phyloP scores from a whole-genome alignment of 2,797 vertebrate genomes.

The Botia almorhae region DNA sequence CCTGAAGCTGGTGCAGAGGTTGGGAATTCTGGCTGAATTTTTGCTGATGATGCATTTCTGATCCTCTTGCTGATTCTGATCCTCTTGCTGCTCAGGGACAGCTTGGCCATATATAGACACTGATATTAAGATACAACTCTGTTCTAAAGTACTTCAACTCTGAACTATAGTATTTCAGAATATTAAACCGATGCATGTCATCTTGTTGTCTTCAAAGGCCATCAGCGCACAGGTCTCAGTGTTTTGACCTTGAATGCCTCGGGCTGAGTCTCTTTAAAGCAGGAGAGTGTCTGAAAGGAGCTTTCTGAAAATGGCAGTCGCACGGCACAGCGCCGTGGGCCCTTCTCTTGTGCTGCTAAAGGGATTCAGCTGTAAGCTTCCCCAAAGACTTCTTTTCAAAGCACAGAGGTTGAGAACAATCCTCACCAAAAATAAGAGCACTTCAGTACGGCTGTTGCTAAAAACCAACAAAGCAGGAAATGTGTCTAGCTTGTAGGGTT shows the following conservation, averaged over 20 bases:
- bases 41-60: constrained; percentile 5
- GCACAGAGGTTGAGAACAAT: constrained; percentile 34
- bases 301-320: constrained; percentile 24
- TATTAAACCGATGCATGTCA: constrained; percentile 1
- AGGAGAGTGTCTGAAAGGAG: constrained; percentile 11
- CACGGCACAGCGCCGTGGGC: constrained; percentile 19
- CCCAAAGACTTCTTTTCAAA: constrained; percentile 40
- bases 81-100: not conserved
- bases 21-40: not conserved
- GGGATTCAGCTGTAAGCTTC: constrained; percentile 39
- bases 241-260: constrained; percentile 29
- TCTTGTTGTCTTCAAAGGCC: constrained; percentile 20
- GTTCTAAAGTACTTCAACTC: not conserved
- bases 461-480: constrained; percentile 22
- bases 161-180: constrained; percentile 4
- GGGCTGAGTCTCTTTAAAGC: constrained; percentile 42
- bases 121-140: not conserved
- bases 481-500: not conserved
- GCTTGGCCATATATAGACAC: not conserved
- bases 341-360: constrained; percentile 42
- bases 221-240: constrained; percentile 22
- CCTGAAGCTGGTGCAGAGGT: constrained; percentile 5
- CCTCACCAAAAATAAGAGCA: constrained; percentile 24
- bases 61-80: not conserved
- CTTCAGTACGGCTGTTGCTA: constrained; percentile 3